A percentile compares a stretch with the other conserved stretches of the same genome.
These are phyloP conservation scores for Cladopsammia gracilis DNA, from an alignment of 64 coral and sea anemone species.

Conservation along the genomic window DNA sequence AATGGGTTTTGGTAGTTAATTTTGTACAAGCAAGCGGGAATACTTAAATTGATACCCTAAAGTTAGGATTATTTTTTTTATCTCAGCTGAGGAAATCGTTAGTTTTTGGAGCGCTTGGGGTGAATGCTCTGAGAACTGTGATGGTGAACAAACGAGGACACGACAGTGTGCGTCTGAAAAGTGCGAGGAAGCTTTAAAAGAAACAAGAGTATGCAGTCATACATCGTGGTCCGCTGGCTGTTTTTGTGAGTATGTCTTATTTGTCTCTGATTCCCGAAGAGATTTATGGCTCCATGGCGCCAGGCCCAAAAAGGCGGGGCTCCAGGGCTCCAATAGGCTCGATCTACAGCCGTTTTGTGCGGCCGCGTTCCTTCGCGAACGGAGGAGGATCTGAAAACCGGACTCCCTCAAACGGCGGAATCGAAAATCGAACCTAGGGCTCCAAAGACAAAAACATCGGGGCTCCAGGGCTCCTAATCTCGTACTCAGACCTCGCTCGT, in stretches of 20 bases:
- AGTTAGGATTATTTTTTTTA: neutral
- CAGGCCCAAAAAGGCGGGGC: too few species aligned
- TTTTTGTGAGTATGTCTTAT: neutral
- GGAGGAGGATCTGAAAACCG: too few species aligned
- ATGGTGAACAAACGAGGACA: conserved; percentile 34
- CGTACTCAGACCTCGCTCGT: too few species aligned
- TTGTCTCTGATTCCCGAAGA: neutral
- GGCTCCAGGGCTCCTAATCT: too few species aligned
- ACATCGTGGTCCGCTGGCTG: neutral
- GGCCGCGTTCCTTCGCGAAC: too few species aligned
- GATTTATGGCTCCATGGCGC: too few species aligned
- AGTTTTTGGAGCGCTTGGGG: conserved; percentile 34
- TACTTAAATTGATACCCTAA: neutral
- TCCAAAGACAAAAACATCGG: too few species aligned
- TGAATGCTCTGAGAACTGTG: conserved; percentile 19
- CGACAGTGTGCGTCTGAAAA: neutral
- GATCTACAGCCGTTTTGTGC: too few species aligned
- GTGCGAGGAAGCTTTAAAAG: neutral
- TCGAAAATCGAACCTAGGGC: too few species aligned
- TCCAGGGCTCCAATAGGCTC: too few species aligned
- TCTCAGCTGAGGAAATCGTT: neutral
- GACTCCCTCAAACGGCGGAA: too few species aligned
- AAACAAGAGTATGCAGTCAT: conserved; percentile 32
- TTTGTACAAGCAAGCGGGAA: neutral
- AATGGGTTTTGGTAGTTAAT: neutral